A percentile compares a stretch with the other conserved stretches of the same genome.
These are phyloP conservation scores for Corythaixoides concolor DNA, from an alignment of 2,113 vertebrate species.

Conservation along the genomic window DNA sequence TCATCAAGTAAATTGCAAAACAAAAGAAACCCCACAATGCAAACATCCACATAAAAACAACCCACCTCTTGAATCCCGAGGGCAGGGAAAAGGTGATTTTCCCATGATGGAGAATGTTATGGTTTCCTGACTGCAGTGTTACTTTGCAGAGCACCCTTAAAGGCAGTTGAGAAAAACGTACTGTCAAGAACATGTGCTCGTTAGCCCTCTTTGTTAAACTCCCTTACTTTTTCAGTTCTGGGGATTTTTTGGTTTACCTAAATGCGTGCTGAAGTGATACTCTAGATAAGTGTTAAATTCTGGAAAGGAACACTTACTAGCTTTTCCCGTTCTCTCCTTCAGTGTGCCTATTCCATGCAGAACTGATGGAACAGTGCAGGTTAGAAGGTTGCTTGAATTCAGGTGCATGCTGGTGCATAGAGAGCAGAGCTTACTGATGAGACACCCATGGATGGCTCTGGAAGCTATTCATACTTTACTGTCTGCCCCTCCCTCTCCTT, in stretches of 20 bases:
- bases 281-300: not conserved
- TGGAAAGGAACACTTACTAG: not conserved
- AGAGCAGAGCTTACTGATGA: not conserved
- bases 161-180: not conserved
- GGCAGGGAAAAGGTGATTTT: not conserved
- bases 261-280: not conserved
- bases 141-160: not conserved
- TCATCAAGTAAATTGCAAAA: not conserved
- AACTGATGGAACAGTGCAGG: not conserved
- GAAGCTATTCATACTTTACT: not conserved
- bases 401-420: not conserved
- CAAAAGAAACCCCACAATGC: not conserved
- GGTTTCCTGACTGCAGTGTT: not conserved
- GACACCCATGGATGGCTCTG: not conserved
- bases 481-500: not conserved
- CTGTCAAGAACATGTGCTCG: not conserved
- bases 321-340: not conserved
- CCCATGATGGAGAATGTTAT: not conserved
- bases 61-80: not conserved
- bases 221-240: not conserved
- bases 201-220: not conserved
- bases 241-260: not conserved
- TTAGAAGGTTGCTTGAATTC: not conserved
- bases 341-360: not conserved
- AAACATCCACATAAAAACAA: not conserved